Percentiles rank a stretch among this genome's conserved stretches.
These are phyloP conservation scores for Melanotaenia duboulayi DNA, from an alignment of 2,113 vertebrate genomes.

Conservation along the genomic window DNA sequence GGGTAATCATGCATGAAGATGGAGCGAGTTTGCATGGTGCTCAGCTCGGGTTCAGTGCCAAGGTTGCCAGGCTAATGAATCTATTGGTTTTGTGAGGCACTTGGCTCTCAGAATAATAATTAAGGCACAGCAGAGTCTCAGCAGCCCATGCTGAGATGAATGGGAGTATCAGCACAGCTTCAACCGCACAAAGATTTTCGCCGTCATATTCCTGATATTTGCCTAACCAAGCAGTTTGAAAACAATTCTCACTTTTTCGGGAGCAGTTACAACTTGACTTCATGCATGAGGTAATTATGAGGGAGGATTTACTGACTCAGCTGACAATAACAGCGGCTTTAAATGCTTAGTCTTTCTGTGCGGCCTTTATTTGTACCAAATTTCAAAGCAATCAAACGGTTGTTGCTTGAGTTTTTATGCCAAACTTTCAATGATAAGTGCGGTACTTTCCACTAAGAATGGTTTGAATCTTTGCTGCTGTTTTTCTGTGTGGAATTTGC, in stretches of 20 bases:
- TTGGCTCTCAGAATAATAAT: constrained; percentile 51
- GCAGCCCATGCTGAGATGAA: constrained; percentile 29
- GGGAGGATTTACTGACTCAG: neutral
- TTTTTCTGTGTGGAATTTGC: neutral
- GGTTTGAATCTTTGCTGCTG: neutral
- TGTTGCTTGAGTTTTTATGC: neutral
- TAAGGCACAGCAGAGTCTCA: constrained; percentile 20
- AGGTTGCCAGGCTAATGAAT: constrained; percentile 60
- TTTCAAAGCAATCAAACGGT: constrained; percentile 1
- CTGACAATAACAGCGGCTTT: constrained; percentile 2
- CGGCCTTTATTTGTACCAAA: constrained; percentile 6
- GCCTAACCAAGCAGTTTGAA: constrained; percentile 1
- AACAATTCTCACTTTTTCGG: neutral
- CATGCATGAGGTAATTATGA: neutral
- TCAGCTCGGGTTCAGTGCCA: constrained; percentile 44
- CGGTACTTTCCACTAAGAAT: neutral
- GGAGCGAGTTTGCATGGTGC: constrained; percentile 23
- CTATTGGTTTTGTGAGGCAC: constrained; percentile 52
- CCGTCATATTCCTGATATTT: neutral
- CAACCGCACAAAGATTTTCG: neutral
- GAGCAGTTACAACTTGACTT: neutral
- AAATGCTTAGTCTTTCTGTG: constrained; percentile 3
- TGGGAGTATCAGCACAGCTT: constrained; percentile 23
- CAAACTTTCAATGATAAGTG: neutral
- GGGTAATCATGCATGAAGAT: constrained; percentile 38